Conservation (phyloP, 1,140 invertebrate species). For the Drosophila nasuta region DNA sequence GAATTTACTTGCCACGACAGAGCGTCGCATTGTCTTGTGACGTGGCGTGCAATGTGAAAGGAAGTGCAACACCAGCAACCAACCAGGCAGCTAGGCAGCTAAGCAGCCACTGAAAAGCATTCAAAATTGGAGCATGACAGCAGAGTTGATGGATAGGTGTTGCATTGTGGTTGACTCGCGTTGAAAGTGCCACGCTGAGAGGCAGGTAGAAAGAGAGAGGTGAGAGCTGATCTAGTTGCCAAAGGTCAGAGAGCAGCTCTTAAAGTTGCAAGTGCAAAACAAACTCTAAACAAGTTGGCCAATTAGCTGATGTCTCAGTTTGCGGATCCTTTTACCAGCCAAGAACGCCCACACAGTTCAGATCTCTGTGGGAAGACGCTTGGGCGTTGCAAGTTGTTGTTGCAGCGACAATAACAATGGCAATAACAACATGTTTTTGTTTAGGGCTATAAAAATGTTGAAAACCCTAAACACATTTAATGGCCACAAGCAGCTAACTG, state of each 20-base stretch:
- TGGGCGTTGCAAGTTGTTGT: constrained; percentile 35
- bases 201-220: background rate
- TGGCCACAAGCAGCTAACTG: constrained; percentile 30
- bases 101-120: constrained; percentile 78
- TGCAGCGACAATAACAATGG: constrained; percentile 18
- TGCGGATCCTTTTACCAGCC: constrained; percentile 18
- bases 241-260: background rate
- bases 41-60: constrained; percentile 40
- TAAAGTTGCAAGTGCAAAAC: background rate
- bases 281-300: background rate
- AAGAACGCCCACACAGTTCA: constrained; percentile 20
- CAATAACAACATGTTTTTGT: constrained; percentile 27
- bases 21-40: constrained; percentile 38
- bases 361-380: background rate
- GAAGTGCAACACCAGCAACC: constrained; percentile 11
- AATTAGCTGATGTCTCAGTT: constrained; percentile 23
- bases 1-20: constrained; percentile 59
- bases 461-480: constrained; percentile 43
- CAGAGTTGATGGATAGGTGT: constrained; percentile 65
- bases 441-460: constrained; percentile 65
- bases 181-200: background rate
- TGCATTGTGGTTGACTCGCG: constrained; percentile 54
- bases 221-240: background rate
- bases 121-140: constrained; percentile 75
- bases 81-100: constrained; percentile 11